A percentile compares a stretch with the other conserved stretches of the same genome.
Evolutionary conservation across 2,797 vertebrate genomes (phyloP).

Genomic region (Botia almorhae): DNA sequence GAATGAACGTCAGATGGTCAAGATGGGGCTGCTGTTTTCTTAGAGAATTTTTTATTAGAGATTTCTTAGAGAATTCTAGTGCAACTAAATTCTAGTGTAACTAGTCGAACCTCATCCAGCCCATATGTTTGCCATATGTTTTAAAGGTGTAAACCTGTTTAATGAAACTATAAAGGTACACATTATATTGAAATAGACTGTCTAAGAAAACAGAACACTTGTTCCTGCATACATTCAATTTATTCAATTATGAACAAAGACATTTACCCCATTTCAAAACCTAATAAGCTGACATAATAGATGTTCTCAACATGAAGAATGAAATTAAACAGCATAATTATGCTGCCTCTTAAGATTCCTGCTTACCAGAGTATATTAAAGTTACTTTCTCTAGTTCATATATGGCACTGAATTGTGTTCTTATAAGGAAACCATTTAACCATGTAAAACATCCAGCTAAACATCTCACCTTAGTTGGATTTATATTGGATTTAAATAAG

Average conservation of each 20-base stretch:
- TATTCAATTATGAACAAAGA: too few relatives aligned
- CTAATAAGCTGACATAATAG: background rate
- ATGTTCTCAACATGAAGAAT: too few relatives aligned
- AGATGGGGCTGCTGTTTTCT: constrained; percentile 49
- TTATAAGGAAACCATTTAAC: too few relatives aligned
- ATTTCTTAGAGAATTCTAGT: constrained; percentile 52
- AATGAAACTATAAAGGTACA: constrained; percentile 2
- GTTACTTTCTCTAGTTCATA: background rate
- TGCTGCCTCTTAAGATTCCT: background rate
- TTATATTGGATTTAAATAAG: background rate
- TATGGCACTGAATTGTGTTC: background rate
- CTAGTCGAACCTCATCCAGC: background rate
- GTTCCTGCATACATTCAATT: background rate
- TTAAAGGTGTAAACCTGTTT: constrained; percentile 7
- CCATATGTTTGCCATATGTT: background rate
- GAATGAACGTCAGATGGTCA: constrained; percentile 52
- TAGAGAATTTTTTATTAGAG: too few relatives aligned
- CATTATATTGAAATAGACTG: background rate
- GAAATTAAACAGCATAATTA: background rate
- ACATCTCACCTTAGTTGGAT: background rate
- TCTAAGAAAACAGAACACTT: background rate
- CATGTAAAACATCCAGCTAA: background rate
- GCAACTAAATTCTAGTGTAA: background rate
- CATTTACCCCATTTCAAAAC: background rate
- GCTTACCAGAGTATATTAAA: background rate